A percentile compares a stretch with the other conserved stretches of the same genome.
These are phyloP conservation scores for Bos taurus DNA, from an alignment of 2,113 vertebrate genomes.

Conservation along the genomic window ARS-UCD2.0 NC_037329.1:54701501-54702000, in stretches of 20 bases:
- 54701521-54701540: conserved; percentile 77
- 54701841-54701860: not conserved
- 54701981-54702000: not conserved
- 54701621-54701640: not conserved
- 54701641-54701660: conserved; percentile 41
- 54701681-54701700: not conserved
- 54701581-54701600: conserved; percentile 27
- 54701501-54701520: conserved; percentile 27
- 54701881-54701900: not conserved
- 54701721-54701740: fast-evolving
- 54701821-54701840: not conserved
- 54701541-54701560: conserved; percentile 67
- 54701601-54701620: not conserved
- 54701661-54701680: conserved; percentile 27
- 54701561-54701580: conserved; percentile 63
- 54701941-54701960: not conserved
- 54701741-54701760: not conserved
- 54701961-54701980: not conserved
- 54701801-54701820: not conserved
- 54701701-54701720: not conserved
- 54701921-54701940: not conserved
- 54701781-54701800: not conserved
- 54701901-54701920: not conserved
- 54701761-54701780: not conserved
- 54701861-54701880: not conserved